Percentiles rank a stretch among this genome's conserved stretches.
Conservation (phyloP, 1,140 invertebrate genomes). For the Magallana gigas region DNA sequence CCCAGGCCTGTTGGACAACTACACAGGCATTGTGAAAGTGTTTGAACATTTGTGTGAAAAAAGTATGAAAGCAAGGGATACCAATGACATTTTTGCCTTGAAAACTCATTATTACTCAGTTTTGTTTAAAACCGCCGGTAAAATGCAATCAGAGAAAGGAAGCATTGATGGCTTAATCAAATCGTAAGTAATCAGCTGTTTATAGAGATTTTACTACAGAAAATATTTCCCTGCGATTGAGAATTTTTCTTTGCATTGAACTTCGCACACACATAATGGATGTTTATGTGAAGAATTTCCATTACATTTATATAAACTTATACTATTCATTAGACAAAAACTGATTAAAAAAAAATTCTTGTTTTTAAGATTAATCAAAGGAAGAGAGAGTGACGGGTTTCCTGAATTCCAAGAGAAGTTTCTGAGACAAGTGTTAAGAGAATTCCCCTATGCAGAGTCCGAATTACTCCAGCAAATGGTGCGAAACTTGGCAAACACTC, state of each 20-base stretch:
- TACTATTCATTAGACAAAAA: too few relatives aligned
- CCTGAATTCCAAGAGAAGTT: constrained; percentile 87
- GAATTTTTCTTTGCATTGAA: too few relatives aligned
- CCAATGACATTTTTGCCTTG: constrained; percentile 95
- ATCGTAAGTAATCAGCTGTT: constrained; percentile 56
- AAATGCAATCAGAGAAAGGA: constrained; percentile 63
- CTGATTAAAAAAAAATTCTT: background rate
- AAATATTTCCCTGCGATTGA: background rate
- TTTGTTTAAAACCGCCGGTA: constrained; percentile 81
- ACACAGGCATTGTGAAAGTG: constrained; percentile 88
- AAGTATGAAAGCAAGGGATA: constrained; percentile 91
- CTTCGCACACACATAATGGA: too few relatives aligned
- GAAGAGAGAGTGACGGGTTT: constrained; percentile 86
- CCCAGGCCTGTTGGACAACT: constrained; percentile 87
- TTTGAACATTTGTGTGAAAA: constrained; percentile 91
- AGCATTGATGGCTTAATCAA: constrained; percentile 70
- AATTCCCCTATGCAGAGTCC: constrained; percentile 88
- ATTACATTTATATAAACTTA: too few relatives aligned
- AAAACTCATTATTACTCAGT: constrained; percentile 93
- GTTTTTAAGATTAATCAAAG: constrained; percentile 76
- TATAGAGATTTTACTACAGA: background rate
- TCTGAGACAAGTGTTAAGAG: constrained; percentile 89
- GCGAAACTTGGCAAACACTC: constrained; percentile 86
- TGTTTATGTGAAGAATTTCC: too few relatives aligned
- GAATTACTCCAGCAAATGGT: constrained; percentile 83